phyloP scores from a whole-genome alignment of 2,797 vertebrate species.

The Taenioides sp. region DNA sequence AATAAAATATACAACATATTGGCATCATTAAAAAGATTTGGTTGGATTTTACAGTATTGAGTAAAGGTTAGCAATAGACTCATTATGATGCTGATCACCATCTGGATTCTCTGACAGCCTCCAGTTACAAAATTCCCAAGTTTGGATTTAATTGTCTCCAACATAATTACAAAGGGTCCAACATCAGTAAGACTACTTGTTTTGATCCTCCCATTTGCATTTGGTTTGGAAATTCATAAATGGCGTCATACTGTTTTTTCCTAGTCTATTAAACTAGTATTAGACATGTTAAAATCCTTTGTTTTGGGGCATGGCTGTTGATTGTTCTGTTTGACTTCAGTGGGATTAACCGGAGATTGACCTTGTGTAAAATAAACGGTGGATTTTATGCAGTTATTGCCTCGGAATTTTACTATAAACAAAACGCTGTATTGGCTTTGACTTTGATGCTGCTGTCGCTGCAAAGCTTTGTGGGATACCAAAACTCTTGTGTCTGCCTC shows the following conservation, averaged over 20 bases:
- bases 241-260: constrained; percentile 47
- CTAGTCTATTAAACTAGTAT: constrained; percentile 40
- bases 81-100: not conserved
- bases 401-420: constrained; percentile 19
- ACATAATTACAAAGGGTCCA: not conserved
- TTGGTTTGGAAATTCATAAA: constrained; percentile 41
- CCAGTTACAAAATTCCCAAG: not conserved
- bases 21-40: not conserved
- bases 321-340: constrained; percentile 7
- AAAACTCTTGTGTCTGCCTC: constrained; percentile 29
- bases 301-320: constrained; percentile 31
- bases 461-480: constrained; percentile 33
- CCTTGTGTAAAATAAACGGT: constrained; percentile 17
- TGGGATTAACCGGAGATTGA: constrained; percentile 21
- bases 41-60: not conserved
- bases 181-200: constrained; percentile 13
- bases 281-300: constrained; percentile 39
- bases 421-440: constrained; percentile 8
- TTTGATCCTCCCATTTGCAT: constrained; percentile 35
- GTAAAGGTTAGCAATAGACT: not conserved
- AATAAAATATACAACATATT: too few relatives aligned
- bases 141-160: constrained; percentile 1
- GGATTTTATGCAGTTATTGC: constrained; percentile 9
- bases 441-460: constrained; percentile 22
- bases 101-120: not conserved